Conservation (phyloP, 2,888 invertebrate species). For the Agonopterix subpropinquella region DNA sequence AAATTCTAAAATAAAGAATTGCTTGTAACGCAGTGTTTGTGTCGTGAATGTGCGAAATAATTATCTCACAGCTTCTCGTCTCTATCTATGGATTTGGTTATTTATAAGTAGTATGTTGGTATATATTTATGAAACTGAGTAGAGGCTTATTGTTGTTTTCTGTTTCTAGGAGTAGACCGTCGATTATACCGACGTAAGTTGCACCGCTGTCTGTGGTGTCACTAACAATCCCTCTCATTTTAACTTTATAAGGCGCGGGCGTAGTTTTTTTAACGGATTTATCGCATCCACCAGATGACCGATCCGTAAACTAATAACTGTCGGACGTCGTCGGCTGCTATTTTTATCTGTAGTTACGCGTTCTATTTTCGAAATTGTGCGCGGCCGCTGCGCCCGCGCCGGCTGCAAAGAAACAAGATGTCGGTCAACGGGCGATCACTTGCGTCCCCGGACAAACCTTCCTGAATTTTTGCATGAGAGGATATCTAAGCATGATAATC, state of each 20-base stretch:
- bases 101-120: constrained; percentile 29
- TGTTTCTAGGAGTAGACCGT: constrained; percentile 77
- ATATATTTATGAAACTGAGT: constrained; percentile 44
- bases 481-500: constrained; percentile 33
- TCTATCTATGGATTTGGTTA: constrained; percentile 25
- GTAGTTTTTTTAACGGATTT: constrained; percentile 39
- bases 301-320: constrained; percentile 36
- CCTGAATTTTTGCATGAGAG: constrained; percentile 48
- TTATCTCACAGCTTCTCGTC: constrained; percentile 55
- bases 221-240: constrained; percentile 65
- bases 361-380: constrained; percentile 58
- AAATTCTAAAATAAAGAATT: constrained; percentile 38
- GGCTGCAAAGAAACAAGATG: constrained; percentile 49
- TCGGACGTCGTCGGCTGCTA: constrained; percentile 42
- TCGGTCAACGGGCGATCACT: constrained; percentile 55
- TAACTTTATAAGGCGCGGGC: constrained; percentile 60
- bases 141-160: constrained; percentile 74
- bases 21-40: constrained; percentile 53
- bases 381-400: constrained; percentile 61
- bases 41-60: constrained; percentile 58
- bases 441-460: constrained; percentile 35
- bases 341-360: constrained; percentile 54
- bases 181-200: constrained; percentile 68
- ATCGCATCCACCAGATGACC: constrained; percentile 40
- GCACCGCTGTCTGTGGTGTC: constrained; percentile 75